Conservation (phyloP, 2,797 vertebrate species). For the Podarcis lilfordi region DNA sequence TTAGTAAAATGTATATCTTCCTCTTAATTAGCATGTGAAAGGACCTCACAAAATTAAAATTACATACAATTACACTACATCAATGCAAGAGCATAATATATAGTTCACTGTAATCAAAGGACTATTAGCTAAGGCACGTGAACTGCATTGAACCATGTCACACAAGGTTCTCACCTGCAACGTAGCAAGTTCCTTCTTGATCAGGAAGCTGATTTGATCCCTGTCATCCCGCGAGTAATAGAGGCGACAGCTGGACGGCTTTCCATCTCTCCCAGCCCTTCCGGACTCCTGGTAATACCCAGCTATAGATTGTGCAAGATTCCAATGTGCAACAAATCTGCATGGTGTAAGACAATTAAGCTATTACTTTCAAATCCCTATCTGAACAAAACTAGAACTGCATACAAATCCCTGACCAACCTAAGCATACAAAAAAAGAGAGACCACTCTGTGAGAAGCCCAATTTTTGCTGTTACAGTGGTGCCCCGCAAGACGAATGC, state of each 20-base stretch:
- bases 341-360: slow-evolving; percentile 7
- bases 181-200: slow-evolving; percentile 87
- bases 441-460: slow-evolving; percentile 28
- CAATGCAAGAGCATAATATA: background rate
- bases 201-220: slow-evolving; percentile 91
- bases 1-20: background rate
- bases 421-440: slow-evolving; percentile 9
- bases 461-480: background rate
- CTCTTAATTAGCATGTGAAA: background rate
- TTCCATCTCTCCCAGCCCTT: slow-evolving; percentile 93
- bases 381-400: background rate
- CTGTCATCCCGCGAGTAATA: slow-evolving; percentile 92
- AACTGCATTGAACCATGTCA: background rate
- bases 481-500: too few relatives aligned
- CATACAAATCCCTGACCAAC: background rate
- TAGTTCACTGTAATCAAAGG: background rate
- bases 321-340: slow-evolving; percentile 98
- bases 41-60: background rate
- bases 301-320: slow-evolving; percentile 96
- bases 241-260: slow-evolving; percentile 88
- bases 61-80: background rate
- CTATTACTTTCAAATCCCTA: background rate
- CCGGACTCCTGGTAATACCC: slow-evolving; percentile 98
- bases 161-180: slow-evolving; percentile 82
- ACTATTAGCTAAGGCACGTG: background rate